These are phyloP conservation scores for Odontamblyopus lacepedii DNA, from an alignment of 2,797 vertebrate genomes.

Conservation along the genomic window DNA sequence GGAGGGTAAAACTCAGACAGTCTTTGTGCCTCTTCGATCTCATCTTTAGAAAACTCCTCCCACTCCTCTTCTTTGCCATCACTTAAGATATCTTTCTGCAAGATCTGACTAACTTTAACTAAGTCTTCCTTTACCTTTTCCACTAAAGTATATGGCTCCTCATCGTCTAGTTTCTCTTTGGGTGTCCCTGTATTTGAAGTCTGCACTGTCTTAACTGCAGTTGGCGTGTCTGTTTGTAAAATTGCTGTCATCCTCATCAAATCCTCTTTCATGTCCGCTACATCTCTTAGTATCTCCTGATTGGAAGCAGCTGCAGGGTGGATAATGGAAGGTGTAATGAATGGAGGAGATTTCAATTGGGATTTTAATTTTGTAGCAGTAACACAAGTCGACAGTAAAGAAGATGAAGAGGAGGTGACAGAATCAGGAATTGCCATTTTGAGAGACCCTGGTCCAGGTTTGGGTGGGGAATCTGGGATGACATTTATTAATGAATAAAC, in stretches of 20 bases:
- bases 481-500: conserved; percentile 94
- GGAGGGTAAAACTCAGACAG: conserved; percentile 69
- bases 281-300: conserved; percentile 97
- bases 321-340: conserved; percentile 88
- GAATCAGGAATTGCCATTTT: conserved; percentile 84
- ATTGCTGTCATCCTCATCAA: conserved; percentile 98
- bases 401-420: conserved; percentile 76
- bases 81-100: conserved; percentile 88
- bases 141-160: conserved; percentile 93
- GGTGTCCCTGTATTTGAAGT: conserved; percentile 83
- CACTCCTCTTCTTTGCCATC: conserved; percentile 92
- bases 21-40: conserved; percentile 92
- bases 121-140: conserved; percentile 99
- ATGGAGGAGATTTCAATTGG: conserved; percentile 89
- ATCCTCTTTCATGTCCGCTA: conserved; percentile 99
- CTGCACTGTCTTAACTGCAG: conserved; percentile 85
- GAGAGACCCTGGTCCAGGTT: conserved; percentile 77
- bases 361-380: conserved; percentile 84
- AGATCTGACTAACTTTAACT: conserved; percentile 97
- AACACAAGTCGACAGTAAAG: conserved; percentile 75
- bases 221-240: conserved; percentile 89
- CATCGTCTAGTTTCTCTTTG: conserved; percentile 93
- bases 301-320: conserved; percentile 88
- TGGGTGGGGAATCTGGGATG: conserved; percentile 87
- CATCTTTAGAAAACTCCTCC: conserved; percentile 95